Evolutionary conservation across 2,113 vertebrate genomes (phyloP).

Genomic region (Platichthys flesus): DNA sequence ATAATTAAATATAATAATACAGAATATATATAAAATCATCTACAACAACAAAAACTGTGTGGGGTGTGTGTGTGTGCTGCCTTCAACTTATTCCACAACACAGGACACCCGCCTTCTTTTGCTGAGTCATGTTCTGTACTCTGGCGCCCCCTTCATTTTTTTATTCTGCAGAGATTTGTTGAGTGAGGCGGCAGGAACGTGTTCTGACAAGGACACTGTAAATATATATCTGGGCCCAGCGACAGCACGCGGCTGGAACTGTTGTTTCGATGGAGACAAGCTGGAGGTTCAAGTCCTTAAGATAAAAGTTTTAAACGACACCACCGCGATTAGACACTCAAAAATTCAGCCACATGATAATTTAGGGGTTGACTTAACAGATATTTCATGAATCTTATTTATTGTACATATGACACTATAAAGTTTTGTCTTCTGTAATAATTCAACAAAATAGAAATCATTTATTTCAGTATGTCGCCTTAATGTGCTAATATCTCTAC

Average conservation of each 20-base stretch:
- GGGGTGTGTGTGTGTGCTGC: background rate
- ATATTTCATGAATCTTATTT: background rate
- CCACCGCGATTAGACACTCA: background rate
- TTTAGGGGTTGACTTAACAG: background rate
- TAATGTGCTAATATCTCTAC: background rate
- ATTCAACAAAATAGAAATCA: too few species aligned
- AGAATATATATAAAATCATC: background rate
- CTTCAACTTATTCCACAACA: constrained; percentile 15
- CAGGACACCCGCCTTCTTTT: constrained; percentile 22
- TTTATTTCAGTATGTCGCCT: too few species aligned
- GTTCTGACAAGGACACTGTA: constrained; percentile 74
- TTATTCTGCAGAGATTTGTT: constrained; percentile 54
- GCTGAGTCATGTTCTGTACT: constrained; percentile 54
- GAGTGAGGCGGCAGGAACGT: constrained; percentile 66
- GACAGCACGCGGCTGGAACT: constrained; percentile 46
- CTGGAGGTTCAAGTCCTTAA: background rate
- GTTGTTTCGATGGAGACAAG: constrained; percentile 23
- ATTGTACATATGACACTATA: too few species aligned
- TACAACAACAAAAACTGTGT: background rate
- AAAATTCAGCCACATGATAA: too few species aligned
- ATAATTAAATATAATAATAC: background rate
- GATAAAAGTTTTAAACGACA: constrained; percentile 7
- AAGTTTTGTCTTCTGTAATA: too few species aligned
- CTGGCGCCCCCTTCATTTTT: constrained; percentile 12
- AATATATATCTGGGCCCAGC: constrained; percentile 66